Base-by-base conservation (phyloP, 2,888 invertebrate genomes). In the Loripinus fragilis region DNA sequence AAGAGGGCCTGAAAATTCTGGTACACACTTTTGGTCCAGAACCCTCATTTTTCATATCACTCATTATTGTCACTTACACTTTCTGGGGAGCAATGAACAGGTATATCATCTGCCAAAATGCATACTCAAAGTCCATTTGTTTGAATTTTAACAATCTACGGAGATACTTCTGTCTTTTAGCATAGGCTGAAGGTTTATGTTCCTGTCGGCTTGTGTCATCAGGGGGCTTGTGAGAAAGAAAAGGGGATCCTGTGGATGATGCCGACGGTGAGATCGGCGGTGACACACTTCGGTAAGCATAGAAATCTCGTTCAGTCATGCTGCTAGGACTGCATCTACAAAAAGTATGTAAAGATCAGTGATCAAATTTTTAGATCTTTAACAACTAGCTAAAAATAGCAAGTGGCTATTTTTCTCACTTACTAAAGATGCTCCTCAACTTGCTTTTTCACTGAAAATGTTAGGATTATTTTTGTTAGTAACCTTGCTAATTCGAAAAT, bases 81-180 rank as follows among this genome's bases (percentile, higher is more conserved):
- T 98, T 98, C 92, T 99, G 98, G 23, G 99, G 99, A 0, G 98
- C 95, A 75, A 97, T 95, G 92, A 99, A 97, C 82, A 99, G 95
- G 93, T 98, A 98, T 0, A 98, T 94, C 98, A 99, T 99, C 95
- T 99, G 99, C 99, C 99, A 99, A n/a, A 97, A 95, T 0, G 99
- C 99, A 95, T 98, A 99, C 93, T 99, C 98, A 94, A 99, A 99
- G 94, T 99, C 99, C 99, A 99, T 99, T 94, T 99, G 99, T 91
- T 97, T 96, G 92, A 98, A 98, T 94, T 97, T 97, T 78, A 93
- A 87, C 30, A 93, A 77, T 23, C 92, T 95, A 86, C 97, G 95
- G 71, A 98, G 94, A 94, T 98, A 93, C 81, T 92, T 93, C 52
- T 90, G 88, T 82, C 93, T 81, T 75, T 98, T 98, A 60, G 97